Evolutionary conservation across 2,888 invertebrate genomes (phyloP).

Genomic region (Bhutanitis thaidina): DNA sequence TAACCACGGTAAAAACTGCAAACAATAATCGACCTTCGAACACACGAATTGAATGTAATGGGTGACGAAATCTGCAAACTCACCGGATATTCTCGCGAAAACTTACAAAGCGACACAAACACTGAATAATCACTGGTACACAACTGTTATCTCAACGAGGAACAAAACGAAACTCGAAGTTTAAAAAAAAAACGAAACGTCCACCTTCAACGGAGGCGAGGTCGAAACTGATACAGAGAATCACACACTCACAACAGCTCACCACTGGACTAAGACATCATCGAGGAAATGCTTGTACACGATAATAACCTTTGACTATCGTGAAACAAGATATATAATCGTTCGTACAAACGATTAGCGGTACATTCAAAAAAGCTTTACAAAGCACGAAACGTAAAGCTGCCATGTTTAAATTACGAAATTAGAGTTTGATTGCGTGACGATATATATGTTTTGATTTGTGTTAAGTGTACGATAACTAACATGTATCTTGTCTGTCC

Average conservation of each 20-base stretch:
- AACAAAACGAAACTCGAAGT: constrained; percentile 10
- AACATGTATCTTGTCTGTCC: too few species aligned
- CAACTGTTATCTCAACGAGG: constrained; percentile 16
- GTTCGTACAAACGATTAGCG: too few species aligned
- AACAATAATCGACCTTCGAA: constrained; percentile 22
- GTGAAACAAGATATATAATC: background rate
- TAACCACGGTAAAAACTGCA: constrained; percentile 2
- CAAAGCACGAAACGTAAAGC: background rate
- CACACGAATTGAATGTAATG: background rate
- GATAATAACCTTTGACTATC: background rate
- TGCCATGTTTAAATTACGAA: background rate
- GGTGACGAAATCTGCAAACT: constrained; percentile 15
- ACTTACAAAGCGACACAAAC: constrained; percentile 5
- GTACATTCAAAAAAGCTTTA: background rate
- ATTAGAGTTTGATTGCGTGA: background rate
- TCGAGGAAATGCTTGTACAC: background rate
- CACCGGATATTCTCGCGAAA: constrained; percentile 15
- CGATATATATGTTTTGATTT: too few species aligned
- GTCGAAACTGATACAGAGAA: constrained; percentile 14
- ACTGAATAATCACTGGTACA: constrained; percentile 18
- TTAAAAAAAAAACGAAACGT: background rate
- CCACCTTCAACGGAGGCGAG: background rate
- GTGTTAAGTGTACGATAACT: too few species aligned
- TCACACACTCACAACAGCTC: constrained; percentile 12
- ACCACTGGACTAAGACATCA: background rate